Conservation (phyloP, 2,888 invertebrate genomes). For the Drosophila ezoana region DNA sequence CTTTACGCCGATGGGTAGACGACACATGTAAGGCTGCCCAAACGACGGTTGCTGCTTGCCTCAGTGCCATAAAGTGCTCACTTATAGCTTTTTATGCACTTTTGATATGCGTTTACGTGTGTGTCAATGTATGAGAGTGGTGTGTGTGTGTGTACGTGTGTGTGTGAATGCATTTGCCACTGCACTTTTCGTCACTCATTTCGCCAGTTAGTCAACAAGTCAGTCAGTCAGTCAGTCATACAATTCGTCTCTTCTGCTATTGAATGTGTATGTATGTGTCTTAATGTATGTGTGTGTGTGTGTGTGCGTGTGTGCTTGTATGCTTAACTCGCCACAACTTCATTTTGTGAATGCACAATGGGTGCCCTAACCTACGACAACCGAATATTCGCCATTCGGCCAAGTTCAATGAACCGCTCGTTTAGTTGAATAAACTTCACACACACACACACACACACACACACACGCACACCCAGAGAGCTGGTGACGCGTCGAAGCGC, state of each 20-base stretch:
- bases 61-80: slow-evolving; percentile 67
- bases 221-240: slow-evolving; percentile 36
- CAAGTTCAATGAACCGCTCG: slow-evolving; percentile 82
- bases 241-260: slow-evolving; percentile 57
- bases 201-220: slow-evolving; percentile 55
- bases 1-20: slow-evolving; percentile 21
- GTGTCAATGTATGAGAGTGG: slow-evolving; percentile 9
- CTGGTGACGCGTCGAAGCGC: slow-evolving; percentile 71
- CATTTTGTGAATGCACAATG: slow-evolving; percentile 80
- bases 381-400: slow-evolving; percentile 82
- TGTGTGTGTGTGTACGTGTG: slow-evolving; percentile 17
- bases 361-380: slow-evolving; percentile 79
- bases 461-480: slow-evolving; percentile 24
- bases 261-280: slow-evolving; percentile 5
- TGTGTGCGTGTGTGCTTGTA: slow-evolving; percentile 24
- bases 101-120: slow-evolving; percentile 70
- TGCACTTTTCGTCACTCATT: slow-evolving; percentile 73
- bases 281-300: slow-evolving; percentile 12
- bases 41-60: slow-evolving; percentile 56
- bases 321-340: slow-evolving; percentile 77
- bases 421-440: slow-evolving; percentile 81
- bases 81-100: slow-evolving; percentile 76
- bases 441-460: slow-evolving; percentile 34
- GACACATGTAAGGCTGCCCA: slow-evolving; percentile 70
- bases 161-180: slow-evolving; percentile 64